Base-by-base conservation (phyloP, 30 jellyfish, hydroid and myxozoan genomes). In the Cassiopea xamachana region DNA sequence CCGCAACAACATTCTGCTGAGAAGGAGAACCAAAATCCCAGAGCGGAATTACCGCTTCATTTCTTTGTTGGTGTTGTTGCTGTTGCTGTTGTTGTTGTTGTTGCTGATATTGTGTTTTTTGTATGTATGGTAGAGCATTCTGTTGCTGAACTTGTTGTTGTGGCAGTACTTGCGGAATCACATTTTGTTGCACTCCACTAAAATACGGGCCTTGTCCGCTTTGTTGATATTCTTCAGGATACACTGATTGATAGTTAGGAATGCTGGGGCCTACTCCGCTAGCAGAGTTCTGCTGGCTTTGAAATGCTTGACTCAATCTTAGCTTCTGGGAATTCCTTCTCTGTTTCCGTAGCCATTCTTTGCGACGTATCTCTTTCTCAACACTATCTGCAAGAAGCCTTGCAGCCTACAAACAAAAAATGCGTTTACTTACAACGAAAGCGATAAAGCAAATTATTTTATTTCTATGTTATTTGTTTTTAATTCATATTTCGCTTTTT, bases 321-420 rank as follows among this genome's bases (percentile, higher is more conserved):
- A 74, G n/a, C 60, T 58, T 47, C 1, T 77, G 80, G 90, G 86
- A 70, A 16, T 76, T 82, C 87, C 67, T 75, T 51, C 68, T 68
- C 87, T 79, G 75, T 73, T 45, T 88, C 50, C 75, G 59, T 19
- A 88, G 76, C 95, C 95, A 88, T 27, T 88, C 82, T 47, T 88
- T 75, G 49, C 87, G 75, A 12, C 81, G 77, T 8, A 82, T 18
- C 55, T 88, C 95, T 39, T 79, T 88, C 48, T 88, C 95, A 13
- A 82, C 95, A 46, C 79, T 67, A 46, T 73, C 87, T 17, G 95
- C 90, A 43, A 78, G 62, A 45, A 88, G 85, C 60, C 69, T 77
- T 50, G 95, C 95, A 19, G 92, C 92, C 92, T 83, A 64, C 16
- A 46, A 19, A 70, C 0, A 43, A 48, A 39, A 14, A 48, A 46